Evolutionary conservation across 2,113 vertebrate genomes (phyloP), one percentile per base, ranked within the genome.

Genomic region (Prietella phreatophila): DNA sequence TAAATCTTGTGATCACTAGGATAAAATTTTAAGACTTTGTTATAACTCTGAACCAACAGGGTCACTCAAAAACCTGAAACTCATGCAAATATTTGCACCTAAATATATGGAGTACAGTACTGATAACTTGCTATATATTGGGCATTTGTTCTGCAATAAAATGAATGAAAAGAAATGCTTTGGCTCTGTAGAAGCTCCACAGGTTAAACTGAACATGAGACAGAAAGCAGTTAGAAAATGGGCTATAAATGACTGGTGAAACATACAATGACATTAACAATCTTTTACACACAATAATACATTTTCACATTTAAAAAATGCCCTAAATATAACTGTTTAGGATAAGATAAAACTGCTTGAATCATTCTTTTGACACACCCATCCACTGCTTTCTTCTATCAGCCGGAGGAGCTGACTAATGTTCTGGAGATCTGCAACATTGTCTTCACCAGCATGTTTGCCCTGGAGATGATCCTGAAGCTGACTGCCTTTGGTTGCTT

Each of bases 371-470:
- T 42, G 42, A 20, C 75, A 53, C 25, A 4, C 14, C 27, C 14
- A 30, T 55, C 11, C 25, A 55, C 11, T 50, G 25, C 22, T 78
- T 27, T 53, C 47, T 53, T 75, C 14, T 53, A 20, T 47, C 88
- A 99, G 98, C 98, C 98, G 0, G 98, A 99, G 63, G 97, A 99
- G 91, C 93, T 99, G 93, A 99, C 98, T 30, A 98, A 99, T 22
- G 95, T 99, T 82, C 94, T 99, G 94, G 98, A 99, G 92, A 99
- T 99, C 95, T 98, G 97, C 94, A 99, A 99, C 8, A 98, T 99
- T 88, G 98, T 99, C 61, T 99, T 99, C 92, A 99, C 98, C 91
- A 99, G 98, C 93, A 99, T 99, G 98, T 99, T 99, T 63, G 97
- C 98, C 79, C 89, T 99, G 94, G 98, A 99, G 95, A 99, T 99